phyloP scores from a whole-genome alignment of 2,797 vertebrate genomes.

The Neosilurus mollespiculum region DNA sequence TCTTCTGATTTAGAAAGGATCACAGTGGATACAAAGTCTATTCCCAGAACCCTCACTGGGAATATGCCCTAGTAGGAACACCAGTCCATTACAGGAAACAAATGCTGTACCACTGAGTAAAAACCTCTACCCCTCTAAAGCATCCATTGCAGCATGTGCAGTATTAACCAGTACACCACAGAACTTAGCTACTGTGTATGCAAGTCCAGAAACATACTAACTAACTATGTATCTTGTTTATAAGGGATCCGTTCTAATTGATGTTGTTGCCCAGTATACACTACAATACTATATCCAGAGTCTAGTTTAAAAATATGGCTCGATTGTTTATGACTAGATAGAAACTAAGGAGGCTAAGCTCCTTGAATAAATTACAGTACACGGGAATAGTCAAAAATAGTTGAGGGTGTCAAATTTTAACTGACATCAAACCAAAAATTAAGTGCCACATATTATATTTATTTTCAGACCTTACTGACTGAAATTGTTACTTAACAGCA shows the following conservation, averaged over 20 bases:
- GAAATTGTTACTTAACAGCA: no score
- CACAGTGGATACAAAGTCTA: neutral
- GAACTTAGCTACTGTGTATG: neutral
- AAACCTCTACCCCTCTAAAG: no score
- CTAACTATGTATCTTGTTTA: neutral
- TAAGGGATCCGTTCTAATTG: neutral
- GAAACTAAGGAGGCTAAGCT: neutral
- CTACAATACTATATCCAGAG: neutral
- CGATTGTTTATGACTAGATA: neutral
- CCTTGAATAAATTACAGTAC: neutral
- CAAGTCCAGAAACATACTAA: neutral
- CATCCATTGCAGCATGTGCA: neutral
- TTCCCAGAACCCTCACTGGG: neutral
- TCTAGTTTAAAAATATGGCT: neutral
- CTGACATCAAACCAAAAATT: no score
- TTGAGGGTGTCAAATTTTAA: no score
- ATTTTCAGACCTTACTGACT: no score
- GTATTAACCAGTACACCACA: neutral
- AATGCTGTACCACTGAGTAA: neutral
- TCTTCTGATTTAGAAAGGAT: neutral
- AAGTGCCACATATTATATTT: no score
- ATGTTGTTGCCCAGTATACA: neutral
- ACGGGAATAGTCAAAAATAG: no score
- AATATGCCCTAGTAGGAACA: neutral
- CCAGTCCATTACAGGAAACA: neutral